Evolutionary conservation across 1,140 invertebrate genomes (phyloP), one percentile per base, ranked within the genome.

Genomic region (Homarus americanus): DNA sequence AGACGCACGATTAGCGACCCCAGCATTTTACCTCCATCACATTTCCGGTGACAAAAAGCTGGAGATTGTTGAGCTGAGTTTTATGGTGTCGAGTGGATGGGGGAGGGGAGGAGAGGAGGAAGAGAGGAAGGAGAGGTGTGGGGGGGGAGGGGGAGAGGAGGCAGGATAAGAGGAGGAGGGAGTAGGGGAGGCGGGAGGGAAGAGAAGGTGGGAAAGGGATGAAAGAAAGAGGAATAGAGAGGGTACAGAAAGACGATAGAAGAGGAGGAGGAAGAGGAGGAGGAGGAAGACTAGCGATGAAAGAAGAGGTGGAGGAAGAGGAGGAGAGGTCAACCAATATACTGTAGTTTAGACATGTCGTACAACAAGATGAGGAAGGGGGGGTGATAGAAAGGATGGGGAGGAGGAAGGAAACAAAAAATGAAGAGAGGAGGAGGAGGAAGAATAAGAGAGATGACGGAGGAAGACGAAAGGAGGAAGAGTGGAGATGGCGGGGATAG

Each of bases 1-100:
- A 76, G 73, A 79, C 76, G 41, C n/a, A 40, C 28, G 44, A 44
- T 79, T 44, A 44, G 36, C 36, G 73, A 41, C 1, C 76, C 76
- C 76, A 28, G 24, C n/a, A 79, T 44, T 79, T 79, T 79, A 49
- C 76, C 76, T 79, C 41, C 76, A 79, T 79, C 76, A 79, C 76
- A 79, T 79, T 79, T 79, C 76, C 76, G 76, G 76, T n/a, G 41
- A 79, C 76, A 79, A 79, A 79, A 79, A 79, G 76, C 10, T 12
- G 76, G 76, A 79, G 76, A 79, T 79, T 79, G 76, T 79, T 41
- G 41, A 53, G 76, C 20, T 49, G 24, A 53, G 53, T 20, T 79
- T 79, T 79, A 84, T 53, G 41, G 36, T 24, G 76, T 49, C 24
- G 5, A n/a, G 84, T 34, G 38, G 32, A 41, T 32, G 58, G 40